Base-by-base conservation (phyloP, 2,113 vertebrate species). In the Dunckerocampus dactyliophorus region DNA sequence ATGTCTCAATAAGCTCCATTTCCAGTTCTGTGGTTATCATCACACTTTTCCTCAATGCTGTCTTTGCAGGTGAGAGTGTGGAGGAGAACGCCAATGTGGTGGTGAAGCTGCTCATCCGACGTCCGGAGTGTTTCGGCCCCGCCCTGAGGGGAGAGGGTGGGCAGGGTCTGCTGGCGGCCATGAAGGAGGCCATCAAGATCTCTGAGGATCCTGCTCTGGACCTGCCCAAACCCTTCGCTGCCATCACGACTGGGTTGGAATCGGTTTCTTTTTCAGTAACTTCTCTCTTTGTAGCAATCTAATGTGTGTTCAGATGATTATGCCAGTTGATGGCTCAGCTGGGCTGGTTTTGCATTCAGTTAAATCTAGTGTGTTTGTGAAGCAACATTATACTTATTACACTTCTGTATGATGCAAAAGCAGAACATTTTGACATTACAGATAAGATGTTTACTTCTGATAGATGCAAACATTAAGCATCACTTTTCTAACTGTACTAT, bases 41-140 rank as follows among this genome's bases (percentile, higher is more conserved):
- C 46, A 47, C 13, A 47, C 14, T 47, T 47, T 16, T 4, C 31
- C 31, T 34, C 31, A 34, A 34, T 34, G 31, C 7, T 57, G 10
- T 56, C 0, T 60, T 51, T 63, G 17, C 50, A 98, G 96, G 96
- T 84, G 96, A 98, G 87, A 99, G 96, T 13, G 96, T 99, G 73
- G 96, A 98, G 77, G 96, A 99, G 89, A 98, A 98, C 6, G 94
- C 96, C 70, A 98, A 93, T 20, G 94, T 98, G n/a, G 95, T 98
- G 76, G 96, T 99, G 67, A 97, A 97, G 87, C 92, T 99, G 72
- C 92, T 99, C 65, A 99, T 99, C 87, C 88, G 96, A 63, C 89
- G 92, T 1, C 96, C 96, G 0, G 96, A 99, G 86, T 99, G 96
- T 82, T 99, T 99, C 0, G 96, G 96, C 3, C 96, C 96, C 0